Base-by-base conservation (phyloP, 2,797 vertebrate genomes). In the Corythornis leucogaster region DNA sequence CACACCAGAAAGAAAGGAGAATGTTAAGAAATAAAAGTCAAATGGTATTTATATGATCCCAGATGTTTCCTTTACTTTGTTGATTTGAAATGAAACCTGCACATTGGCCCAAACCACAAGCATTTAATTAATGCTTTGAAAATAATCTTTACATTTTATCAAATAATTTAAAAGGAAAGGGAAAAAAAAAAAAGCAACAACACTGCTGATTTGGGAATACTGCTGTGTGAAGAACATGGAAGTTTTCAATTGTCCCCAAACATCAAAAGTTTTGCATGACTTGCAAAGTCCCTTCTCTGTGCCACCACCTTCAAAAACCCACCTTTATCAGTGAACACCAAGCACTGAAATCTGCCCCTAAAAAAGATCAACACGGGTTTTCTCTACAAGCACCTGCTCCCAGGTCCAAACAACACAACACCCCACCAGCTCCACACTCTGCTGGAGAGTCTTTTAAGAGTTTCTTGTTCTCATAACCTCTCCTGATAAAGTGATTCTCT, bases 391-490 rank as follows among this genome's bases (percentile, higher is more conserved):
- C 0, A 0, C 13, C 79, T n/a, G 19, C 68, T 80, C 62, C 59
- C 19, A 3, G 55, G 55, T 77, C 79, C 22, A 16, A 58, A 4
- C 68, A 57, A 1, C 89, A 35, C 76, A 61, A 4, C 82, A 46
- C 59, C 54, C 74, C 3, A 1, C 45, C 83, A 88, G 74, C 83
- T 25, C 92, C 17, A 8, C 40, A 0, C 61, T 58, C 85, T 64
- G 75, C 87, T 48, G 40, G 4, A 64, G 53, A 91, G 61, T 18
- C 85, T 91, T 94, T 88, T 53, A 95, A 92, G 93, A 93, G 83
- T 80, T 95, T 86, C 90, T 92, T 90, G 85, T 79, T 19, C 75
- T 75, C 54, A 45, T 78, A 90, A 82, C 88, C 78, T 67, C 83
- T 88, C 54, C 80, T 69, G 66, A 91, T 85, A 81, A 88, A 94